A percentile compares a stretch with the other conserved stretches of the same genome.
Conservation (phyloP, 2,888 invertebrate genomes). For the Ditula angustiorana region DNA sequence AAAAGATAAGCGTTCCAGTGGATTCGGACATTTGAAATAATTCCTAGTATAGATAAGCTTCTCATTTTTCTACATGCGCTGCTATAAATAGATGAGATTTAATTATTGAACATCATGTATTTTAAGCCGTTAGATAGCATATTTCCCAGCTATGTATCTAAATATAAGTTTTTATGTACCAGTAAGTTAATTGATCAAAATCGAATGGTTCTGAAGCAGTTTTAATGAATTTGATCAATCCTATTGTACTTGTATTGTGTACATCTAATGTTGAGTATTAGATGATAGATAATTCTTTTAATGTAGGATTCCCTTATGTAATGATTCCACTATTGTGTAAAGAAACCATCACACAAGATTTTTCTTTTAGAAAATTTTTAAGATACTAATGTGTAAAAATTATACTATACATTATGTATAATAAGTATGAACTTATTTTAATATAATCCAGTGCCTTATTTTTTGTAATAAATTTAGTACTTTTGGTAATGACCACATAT, state of each 20-base stretch:
- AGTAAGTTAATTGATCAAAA: too few species aligned
- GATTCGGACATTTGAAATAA: too few species aligned
- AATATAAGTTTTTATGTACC: too few species aligned
- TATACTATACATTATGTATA: not conserved
- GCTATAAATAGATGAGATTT: not conserved
- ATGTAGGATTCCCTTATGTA: not conserved
- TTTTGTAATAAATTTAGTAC: not conserved
- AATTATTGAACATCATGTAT: not conserved
- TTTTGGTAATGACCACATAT: not conserved
- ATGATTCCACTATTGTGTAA: not conserved
- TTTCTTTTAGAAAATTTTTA: not conserved
- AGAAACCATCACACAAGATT: not conserved
- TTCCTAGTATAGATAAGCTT: not conserved
- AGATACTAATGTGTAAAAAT: not conserved
- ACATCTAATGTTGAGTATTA: not conserved
- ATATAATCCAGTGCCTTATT: constrained; percentile 5
- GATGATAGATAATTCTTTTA: not conserved
- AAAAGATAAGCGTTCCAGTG: too few species aligned
- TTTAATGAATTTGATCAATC: not conserved
- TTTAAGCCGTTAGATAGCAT: not conserved
- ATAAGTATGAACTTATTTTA: not conserved
- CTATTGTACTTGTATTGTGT: not conserved
- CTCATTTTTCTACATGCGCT: not conserved
- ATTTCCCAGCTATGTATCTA: too few species aligned
- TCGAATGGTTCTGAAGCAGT: too few species aligned